phyloP scores from a whole-genome alignment of 2,113 vertebrate genomes.

The Oryzias melastigma region DNA sequence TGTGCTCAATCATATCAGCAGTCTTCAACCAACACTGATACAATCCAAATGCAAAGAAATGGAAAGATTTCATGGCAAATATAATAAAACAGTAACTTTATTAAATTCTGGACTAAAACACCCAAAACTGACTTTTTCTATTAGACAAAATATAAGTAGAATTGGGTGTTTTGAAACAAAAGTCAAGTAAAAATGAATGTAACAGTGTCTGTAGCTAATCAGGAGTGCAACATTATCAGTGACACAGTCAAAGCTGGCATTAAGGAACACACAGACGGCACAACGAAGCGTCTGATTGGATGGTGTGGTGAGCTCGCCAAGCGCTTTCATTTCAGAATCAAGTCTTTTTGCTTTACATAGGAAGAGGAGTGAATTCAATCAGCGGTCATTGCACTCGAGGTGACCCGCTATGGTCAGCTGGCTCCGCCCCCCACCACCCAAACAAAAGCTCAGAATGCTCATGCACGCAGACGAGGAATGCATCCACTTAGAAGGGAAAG shows the following conservation, averaged over 20 bases:
- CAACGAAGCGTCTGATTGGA: constrained; percentile 27
- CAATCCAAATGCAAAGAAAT: constrained; percentile 33
- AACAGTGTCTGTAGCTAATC: constrained; percentile 61
- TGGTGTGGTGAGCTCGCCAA: constrained; percentile 29
- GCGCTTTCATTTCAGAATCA: constrained; percentile 19
- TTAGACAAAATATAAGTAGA: constrained; percentile 67
- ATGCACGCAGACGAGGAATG: constrained; percentile 34
- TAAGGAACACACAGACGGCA: constrained; percentile 31
- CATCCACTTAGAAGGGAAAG: constrained; percentile 43
- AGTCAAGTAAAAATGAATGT: constrained; percentile 52
- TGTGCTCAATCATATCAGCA: constrained; percentile 49
- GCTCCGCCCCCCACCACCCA: constrained; percentile 3
- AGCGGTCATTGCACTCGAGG: constrained; percentile 6
- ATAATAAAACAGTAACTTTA: constrained; percentile 56
- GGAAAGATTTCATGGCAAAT: constrained; percentile 32
- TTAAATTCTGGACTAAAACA: constrained; percentile 33
- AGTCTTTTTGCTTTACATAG: constrained; percentile 46
- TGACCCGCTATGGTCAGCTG: constrained; percentile 11
- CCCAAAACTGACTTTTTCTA: constrained; percentile 55
- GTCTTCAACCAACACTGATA: constrained; percentile 22
- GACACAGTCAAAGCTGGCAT: constrained; percentile 55
- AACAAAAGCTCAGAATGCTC: constrained; percentile 23
- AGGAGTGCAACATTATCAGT: constrained; percentile 67
- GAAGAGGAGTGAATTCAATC: constrained; percentile 30
- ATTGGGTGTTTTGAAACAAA: constrained; percentile 52